These are phyloP conservation scores for Drosophila micromelanica DNA, from an alignment of 1,140 invertebrate species.

Conservation along the genomic window DNA sequence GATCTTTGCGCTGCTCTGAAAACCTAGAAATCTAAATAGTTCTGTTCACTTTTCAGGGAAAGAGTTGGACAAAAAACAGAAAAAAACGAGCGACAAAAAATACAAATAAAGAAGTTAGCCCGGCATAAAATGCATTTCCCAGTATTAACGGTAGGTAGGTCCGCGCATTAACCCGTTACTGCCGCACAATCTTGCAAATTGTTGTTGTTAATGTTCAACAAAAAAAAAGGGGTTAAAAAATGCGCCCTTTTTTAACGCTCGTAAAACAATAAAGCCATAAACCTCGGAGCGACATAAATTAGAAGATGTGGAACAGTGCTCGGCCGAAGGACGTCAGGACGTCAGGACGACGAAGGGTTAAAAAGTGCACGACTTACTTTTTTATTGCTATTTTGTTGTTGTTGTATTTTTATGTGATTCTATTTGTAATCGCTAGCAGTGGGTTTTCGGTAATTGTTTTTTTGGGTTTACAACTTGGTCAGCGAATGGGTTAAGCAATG, in stretches of 20 bases:
- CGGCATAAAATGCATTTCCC: conserved; percentile 63
- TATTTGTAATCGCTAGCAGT: conserved; percentile 6
- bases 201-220: conserved; percentile 41
- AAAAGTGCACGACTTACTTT: conserved; percentile 66
- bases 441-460: conserved; percentile 13
- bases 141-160: conserved; percentile 50
- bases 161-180: conserved; percentile 61
- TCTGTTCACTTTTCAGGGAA: conserved; percentile 57
- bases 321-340: too few relatives aligned
- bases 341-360: conserved; percentile 66
- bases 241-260: conserved; percentile 52
- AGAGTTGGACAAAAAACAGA: conserved; percentile 38
- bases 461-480: conserved; percentile 41
- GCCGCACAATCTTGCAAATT: conserved; percentile 72
- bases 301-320: conserved; percentile 67
- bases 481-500: conserved; percentile 42
- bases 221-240: conserved; percentile 77
- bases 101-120: conserved; percentile 36
- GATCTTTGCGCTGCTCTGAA: conserved; percentile 58
- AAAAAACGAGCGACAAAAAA: conserved; percentile 9
- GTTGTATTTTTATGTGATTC: conserved; percentile 15
- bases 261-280: conserved; percentile 79
- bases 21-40: conserved; percentile 79
- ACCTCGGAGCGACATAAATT: conserved; percentile 62
- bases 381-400: conserved; percentile 33